Evolutionary conservation across 2,797 vertebrate species (phyloP).

Genomic region (Sebastes hubbsi): DNA sequence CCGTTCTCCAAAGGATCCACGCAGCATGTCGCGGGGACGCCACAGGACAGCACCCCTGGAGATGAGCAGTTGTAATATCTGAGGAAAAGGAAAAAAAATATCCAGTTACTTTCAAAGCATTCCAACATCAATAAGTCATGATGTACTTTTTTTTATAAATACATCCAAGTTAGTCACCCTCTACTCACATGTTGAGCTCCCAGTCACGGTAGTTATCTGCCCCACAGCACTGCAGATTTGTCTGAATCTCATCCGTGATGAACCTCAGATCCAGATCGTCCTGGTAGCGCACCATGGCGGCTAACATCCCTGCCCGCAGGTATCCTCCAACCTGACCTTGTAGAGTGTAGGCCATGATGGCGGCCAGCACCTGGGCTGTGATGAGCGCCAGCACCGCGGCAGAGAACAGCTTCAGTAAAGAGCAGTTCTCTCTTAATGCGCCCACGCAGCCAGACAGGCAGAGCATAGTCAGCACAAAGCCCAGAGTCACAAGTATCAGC

Average conservation of each 20-base stretch:
- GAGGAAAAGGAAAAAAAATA: not conserved
- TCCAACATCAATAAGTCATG: not conserved
- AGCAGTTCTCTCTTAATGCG: constrained; percentile 83
- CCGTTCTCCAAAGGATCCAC: constrained; percentile 84
- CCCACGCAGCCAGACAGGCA: constrained; percentile 89
- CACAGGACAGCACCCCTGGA: constrained; percentile 86
- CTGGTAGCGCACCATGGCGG: constrained; percentile 86
- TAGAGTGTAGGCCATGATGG: constrained; percentile 78
- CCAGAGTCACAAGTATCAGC: constrained; percentile 82
- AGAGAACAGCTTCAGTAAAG: constrained; percentile 85
- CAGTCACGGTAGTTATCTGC: constrained; percentile 89
- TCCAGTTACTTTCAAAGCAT: not conserved
- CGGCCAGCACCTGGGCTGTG: constrained; percentile 78
- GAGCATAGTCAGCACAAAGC: constrained; percentile 77
- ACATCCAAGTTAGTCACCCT: not conserved
- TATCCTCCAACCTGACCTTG: constrained; percentile 75
- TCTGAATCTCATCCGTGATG: constrained; percentile 90
- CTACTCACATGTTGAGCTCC: constrained; percentile 89
- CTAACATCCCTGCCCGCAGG: constrained; percentile 78
- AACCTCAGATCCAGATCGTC: constrained; percentile 90
- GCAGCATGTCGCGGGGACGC: constrained; percentile 92
- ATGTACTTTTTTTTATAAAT: not conserved
- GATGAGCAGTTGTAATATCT: constrained; percentile 96
- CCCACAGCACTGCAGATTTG: constrained; percentile 89
- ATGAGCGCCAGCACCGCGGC: constrained; percentile 72